Base-by-base conservation (phyloP, 2,888 invertebrate species). In the Hoplodrina blanda region DNA sequence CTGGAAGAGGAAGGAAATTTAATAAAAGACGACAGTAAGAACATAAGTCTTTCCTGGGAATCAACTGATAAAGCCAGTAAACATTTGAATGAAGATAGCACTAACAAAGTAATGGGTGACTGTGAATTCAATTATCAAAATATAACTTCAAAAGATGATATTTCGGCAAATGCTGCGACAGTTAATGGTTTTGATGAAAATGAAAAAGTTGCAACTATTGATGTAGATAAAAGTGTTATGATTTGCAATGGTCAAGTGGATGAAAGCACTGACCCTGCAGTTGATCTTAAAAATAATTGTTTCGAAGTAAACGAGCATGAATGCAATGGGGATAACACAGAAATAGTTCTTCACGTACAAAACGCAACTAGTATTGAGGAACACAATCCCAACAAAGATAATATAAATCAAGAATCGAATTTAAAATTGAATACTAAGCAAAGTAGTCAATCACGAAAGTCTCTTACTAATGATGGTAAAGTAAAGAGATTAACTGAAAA, bases 401-500 rank as follows among this genome's bases (percentile, higher is more conserved):
- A 69, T 53, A n/a, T 41, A 11, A 76, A 61, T 49, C 10, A 52
- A 33, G 56, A 44, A 44, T 50, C 30, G 2, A 56, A 8, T 41
- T 13, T 41, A 41, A 41, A 41, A 41, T 41, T 11, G 13, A 41
- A 56, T 33, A 62, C 11, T 4, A 62, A 80, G 52, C n/a, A 52
- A 44, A 62, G 15, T 4, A 53, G 17, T 50, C 4, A 61, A 33
- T 64, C 49, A 52, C 62, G 59, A 81, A 53, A 30, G n/a, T 41
- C 8, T 57, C 25, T 30, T 57, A 50, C 44, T 10, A 41, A 20
- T 15, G n/a, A 53, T n/a, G 25, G 10, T 17, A 46, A 11, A 25
- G 37, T 33, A 20, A 41, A 52, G 63, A 75, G 62, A 65, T 37
- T 52, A 10, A 50, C 17, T 46, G 61, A 66, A 60, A 57, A 69